These are phyloP conservation scores for Sycobia sp. DNA, from an alignment of 1,140 invertebrate genomes.

Conservation along the genomic window DNA sequence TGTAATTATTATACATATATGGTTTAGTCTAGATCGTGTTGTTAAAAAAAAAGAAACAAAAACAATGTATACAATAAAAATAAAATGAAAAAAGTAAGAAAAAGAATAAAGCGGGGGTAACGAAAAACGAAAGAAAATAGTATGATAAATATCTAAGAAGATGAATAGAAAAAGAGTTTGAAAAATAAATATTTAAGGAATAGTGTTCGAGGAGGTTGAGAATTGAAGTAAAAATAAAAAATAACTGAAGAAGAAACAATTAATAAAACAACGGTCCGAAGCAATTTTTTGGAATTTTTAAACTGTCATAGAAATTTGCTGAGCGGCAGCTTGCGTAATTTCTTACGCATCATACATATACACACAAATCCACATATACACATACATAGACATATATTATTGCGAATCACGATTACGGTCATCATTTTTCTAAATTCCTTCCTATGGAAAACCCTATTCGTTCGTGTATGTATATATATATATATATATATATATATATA, in stretches of 20 bases:
- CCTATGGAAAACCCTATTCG: no score
- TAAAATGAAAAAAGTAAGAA: slow-evolving; percentile 43
- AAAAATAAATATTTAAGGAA: slow-evolving; percentile 14
- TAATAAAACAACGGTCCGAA: no score
- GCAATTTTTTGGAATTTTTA: no score
- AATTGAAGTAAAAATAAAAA: background rate
- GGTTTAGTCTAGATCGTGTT: slow-evolving; percentile 63
- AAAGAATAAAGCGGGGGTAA: slow-evolving; percentile 1
- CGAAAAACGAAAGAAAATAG: slow-evolving; percentile 8
- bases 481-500: no score
- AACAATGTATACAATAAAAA: slow-evolving; percentile 59
- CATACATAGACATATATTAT: no score
- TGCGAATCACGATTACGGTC: no score
- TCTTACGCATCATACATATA: no score
- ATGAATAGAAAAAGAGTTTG: slow-evolving; percentile 4
- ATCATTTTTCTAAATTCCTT: no score
- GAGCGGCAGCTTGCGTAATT: no score
- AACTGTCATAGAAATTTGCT: no score
- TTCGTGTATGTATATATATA: no score
- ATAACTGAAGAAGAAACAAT: background rate
- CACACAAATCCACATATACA: no score
- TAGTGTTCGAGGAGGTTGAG: background rate
- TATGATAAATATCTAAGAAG: background rate
- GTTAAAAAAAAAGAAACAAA: slow-evolving; percentile 58
- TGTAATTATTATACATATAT: slow-evolving; percentile 64